Evolutionary conservation across 2,888 invertebrate genomes (phyloP), one percentile per base, ranked within the genome.

Genomic region (Sminthurides aquaticus): DNA sequence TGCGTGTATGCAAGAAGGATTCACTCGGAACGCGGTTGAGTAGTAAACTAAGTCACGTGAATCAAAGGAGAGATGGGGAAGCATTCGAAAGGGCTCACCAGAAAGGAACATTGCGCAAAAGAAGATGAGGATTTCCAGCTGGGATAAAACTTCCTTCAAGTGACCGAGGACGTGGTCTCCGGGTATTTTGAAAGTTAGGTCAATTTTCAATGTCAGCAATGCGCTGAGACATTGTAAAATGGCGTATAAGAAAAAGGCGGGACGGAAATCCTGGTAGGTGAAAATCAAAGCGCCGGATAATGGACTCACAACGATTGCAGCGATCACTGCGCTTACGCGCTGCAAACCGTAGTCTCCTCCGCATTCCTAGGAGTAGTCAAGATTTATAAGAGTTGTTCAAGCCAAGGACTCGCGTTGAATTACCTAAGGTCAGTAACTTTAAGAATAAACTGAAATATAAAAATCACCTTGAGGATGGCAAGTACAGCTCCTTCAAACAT

Each of bases 401-500:
- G 11, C 11, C 48, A 15, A 18, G 48, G n/a, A n/a, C n/a, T n/a
- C n/a, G n/a, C n/a, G n/a, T n/a, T n/a, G n/a, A n/a, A n/a, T n/a
- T n/a, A n/a, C n/a, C n/a, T 43, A 11, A 43, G 48, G 11, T 43
- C 18, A 43, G 11, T 43, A 43, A 43, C 11, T 43, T 43, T 15
- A 43, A 43, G n/a, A n/a, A n/a, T n/a, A n/a, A n/a, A n/a, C n/a
- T 22, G 11, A 22, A 54, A 15, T 54, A 15, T 22, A 15, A 54
- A 54, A 20, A 54, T 8, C 60, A 70, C 74, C 71, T 68, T 75
- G 84, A 89, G 79, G 73, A 89, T 87, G 3, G 88, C 86, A 66
- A 89, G 87, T 1, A 87, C 88, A 0, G 89, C 89, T 1, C 88
- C 79, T 78, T 89, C 88, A 76, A 89, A 89, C 87, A 89, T 88